These are phyloP conservation scores for Melospiza georgiana DNA, from an alignment of 2,113 vertebrate genomes.

Conservation along the genomic window DNA sequence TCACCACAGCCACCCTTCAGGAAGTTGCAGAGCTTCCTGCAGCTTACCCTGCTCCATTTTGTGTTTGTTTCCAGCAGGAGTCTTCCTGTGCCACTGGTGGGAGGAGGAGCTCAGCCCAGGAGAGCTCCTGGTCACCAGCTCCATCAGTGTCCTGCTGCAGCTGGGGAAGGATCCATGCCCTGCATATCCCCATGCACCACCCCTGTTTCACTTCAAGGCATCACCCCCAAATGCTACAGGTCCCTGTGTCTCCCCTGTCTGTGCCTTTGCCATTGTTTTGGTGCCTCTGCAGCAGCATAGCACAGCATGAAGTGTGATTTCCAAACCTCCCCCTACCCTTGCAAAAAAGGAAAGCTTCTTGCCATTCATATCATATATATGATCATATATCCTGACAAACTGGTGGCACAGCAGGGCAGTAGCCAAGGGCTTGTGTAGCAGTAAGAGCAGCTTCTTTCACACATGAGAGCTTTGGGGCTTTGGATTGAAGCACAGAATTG, in stretches of 20 bases:
- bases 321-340: not conserved
- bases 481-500: not conserved
- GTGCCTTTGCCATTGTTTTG: not conserved
- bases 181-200: rapidly evolving
- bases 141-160: not conserved
- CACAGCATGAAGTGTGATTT: not conserved
- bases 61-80: not conserved
- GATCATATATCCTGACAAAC: not conserved
- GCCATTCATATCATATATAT: not conserved
- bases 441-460: not conserved
- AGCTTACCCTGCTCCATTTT: not conserved
- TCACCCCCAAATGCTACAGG: too few relatives aligned
- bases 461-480: not conserved
- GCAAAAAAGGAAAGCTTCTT: not conserved
- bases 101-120: not conserved
- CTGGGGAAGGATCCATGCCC: rapidly evolving
- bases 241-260: not conserved
- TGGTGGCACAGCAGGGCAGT: not conserved
- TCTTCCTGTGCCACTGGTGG: not conserved
- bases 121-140: not conserved
- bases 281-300: not conserved
- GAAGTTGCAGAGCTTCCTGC: not conserved
- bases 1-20: too few relatives aligned
- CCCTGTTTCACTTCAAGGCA: not conserved
- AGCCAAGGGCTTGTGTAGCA: not conserved